Evolutionary conservation across 1,140 invertebrate species (phyloP).

Genomic region (Scaptodrosophila lebanonensis): DNA sequence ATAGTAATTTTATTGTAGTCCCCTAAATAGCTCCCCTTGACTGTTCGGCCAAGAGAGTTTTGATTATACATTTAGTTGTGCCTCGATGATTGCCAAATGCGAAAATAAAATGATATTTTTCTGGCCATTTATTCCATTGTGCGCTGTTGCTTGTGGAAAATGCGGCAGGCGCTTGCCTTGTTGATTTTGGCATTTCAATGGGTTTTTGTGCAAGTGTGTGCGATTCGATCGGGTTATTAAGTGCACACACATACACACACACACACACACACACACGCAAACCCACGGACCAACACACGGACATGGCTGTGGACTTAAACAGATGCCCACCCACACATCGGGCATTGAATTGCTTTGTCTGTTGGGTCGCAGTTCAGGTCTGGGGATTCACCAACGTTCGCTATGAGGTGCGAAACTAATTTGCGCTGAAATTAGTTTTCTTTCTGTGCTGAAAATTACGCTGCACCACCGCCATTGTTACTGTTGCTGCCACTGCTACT

Average conservation of each 20-base stretch:
- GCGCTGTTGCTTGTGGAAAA: not conserved
- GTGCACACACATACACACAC: slow-evolving; percentile 53
- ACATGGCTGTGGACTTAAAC: too few relatives aligned
- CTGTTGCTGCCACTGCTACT: too few relatives aligned
- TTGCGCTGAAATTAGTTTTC: slow-evolving; percentile 74
- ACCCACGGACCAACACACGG: too few relatives aligned
- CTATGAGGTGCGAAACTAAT: slow-evolving; percentile 71
- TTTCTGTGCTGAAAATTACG: slow-evolving; percentile 55
- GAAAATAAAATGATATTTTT: too few relatives aligned
- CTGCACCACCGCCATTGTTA: slow-evolving; percentile 56
- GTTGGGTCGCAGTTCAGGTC: not conserved
- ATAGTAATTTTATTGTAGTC: too few relatives aligned
- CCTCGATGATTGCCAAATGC: too few relatives aligned
- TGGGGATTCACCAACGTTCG: slow-evolving; percentile 19
- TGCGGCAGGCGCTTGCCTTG: slow-evolving; percentile 40
- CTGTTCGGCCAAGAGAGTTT: too few relatives aligned
- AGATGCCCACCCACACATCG: slow-evolving; percentile 8
- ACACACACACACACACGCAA: not conserved
- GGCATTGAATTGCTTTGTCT: slow-evolving; percentile 62
- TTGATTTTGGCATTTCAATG: slow-evolving; percentile 73
- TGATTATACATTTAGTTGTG: too few relatives aligned
- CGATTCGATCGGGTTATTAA: slow-evolving; percentile 73
- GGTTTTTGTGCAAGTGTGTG: slow-evolving; percentile 54
- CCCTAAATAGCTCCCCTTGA: too few relatives aligned
- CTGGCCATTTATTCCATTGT: not conserved